phyloP scores from a whole-genome alignment of 2,888 invertebrate species.

The Meliscaeva auricollis region DNA sequence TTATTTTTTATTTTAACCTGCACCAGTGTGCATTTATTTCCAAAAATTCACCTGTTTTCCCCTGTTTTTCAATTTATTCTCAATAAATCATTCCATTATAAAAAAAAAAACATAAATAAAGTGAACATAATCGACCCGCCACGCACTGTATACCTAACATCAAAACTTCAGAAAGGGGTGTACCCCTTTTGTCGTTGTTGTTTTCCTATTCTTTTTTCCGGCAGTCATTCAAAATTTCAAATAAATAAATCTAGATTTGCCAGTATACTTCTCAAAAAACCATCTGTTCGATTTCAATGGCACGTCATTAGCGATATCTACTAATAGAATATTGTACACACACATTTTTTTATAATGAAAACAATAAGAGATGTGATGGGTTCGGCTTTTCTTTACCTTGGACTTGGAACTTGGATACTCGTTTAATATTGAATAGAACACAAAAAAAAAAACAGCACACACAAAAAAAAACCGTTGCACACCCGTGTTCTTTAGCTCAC shows the following conservation, averaged over 20 bases:
- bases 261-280: slow-evolving; percentile 55
- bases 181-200: slow-evolving; percentile 52
- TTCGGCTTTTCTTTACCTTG: slow-evolving; percentile 62
- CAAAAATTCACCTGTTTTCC: too few species aligned
- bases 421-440: slow-evolving; percentile 20
- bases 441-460: background rate
- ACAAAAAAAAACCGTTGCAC: slow-evolving; percentile 36
- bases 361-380: slow-evolving; percentile 35
- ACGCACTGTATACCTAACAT: slow-evolving; percentile 46
- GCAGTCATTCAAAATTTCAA: slow-evolving; percentile 48
- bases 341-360: slow-evolving; percentile 29
- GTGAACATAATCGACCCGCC: slow-evolving; percentile 40
- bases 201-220: slow-evolving; percentile 12
- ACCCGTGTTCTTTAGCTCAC: slow-evolving; percentile 28
- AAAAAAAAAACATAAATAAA: background rate
- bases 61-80: too few species aligned
- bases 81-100: background rate
- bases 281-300: slow-evolving; percentile 74
- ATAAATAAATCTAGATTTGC: slow-evolving; percentile 65
- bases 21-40: too few species aligned
- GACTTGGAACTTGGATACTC: slow-evolving; percentile 37
- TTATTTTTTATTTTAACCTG: too few species aligned
- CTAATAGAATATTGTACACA: slow-evolving; percentile 53
- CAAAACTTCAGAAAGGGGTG: slow-evolving; percentile 42
- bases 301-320: slow-evolving; percentile 63